These are phyloP conservation scores for Orchestia grillus DNA, from an alignment of 1,140 invertebrate species.

Conservation along the genomic window DNA sequence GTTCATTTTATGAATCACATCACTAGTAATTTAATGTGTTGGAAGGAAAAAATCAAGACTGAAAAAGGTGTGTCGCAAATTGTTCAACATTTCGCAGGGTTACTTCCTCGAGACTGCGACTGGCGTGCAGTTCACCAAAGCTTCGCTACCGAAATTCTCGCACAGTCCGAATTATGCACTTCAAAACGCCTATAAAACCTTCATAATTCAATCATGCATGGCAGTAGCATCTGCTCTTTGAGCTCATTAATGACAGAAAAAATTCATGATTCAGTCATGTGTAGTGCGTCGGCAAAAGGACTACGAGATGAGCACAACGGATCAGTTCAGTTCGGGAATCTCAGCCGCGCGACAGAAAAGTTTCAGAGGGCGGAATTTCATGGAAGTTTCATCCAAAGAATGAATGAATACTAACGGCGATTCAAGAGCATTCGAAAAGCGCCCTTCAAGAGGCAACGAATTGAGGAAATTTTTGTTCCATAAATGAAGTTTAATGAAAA, in stretches of 20 bases:
- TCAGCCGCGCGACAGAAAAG: neutral
- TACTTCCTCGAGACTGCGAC: too few species aligned
- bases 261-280: neutral
- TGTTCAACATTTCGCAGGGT: too few species aligned
- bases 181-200: neutral
- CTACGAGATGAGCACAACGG: too few species aligned
- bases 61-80: too few species aligned
- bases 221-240: neutral
- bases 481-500: too few species aligned
- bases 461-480: too few species aligned
- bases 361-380: neutral
- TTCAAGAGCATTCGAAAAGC: neutral
- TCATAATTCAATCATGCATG: neutral
- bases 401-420: neutral
- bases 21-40: too few species aligned
- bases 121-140: too few species aligned
- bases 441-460: neutral
- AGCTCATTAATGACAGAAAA: neutral
- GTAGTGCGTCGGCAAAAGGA: neutral
- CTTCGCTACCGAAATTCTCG: neutral
- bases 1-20: too few species aligned
- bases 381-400: neutral
- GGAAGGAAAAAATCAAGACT: too few species aligned
- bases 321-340: neutral
- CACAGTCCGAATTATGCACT: neutral